These are phyloP conservation scores for Phenganax stokvisi DNA, from an alignment of 92 coral and sea anemone genomes.

Conservation along the genomic window DNA sequence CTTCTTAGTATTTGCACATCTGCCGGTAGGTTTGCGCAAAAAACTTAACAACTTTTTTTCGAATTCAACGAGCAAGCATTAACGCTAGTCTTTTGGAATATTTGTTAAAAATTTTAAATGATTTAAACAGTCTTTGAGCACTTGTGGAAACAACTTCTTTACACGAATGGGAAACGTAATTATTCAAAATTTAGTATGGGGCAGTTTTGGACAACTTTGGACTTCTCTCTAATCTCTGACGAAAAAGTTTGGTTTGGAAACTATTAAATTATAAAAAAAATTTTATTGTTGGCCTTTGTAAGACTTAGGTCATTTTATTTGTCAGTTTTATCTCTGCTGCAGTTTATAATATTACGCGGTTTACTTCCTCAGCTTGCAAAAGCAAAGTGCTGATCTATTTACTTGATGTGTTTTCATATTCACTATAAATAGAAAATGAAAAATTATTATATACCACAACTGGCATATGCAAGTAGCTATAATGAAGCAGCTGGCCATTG, in stretches of 20 bases:
- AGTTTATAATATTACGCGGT: not conserved
- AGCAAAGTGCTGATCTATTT: not conserved
- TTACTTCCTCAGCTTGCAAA: not conserved
- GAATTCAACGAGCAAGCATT: too few species aligned
- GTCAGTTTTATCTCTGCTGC: not conserved
- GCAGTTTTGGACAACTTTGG: too few species aligned
- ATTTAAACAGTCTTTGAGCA: too few species aligned
- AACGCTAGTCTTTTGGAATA: too few species aligned
- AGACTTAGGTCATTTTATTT: not conserved
- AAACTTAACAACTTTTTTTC: not conserved
- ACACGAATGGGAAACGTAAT: too few species aligned
- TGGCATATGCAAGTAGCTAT: too few species aligned
- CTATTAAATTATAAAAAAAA: too few species aligned
- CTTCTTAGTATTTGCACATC: not conserved
- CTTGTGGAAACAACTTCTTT: too few species aligned
- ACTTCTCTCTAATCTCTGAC: too few species aligned
- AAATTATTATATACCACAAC: not conserved
- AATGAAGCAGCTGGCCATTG: not conserved
- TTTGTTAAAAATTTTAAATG: too few species aligned
- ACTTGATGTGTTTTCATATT: not conserved
- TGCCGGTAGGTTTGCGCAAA: slow-evolving; percentile 1
- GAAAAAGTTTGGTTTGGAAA: not conserved
- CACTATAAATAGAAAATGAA: not conserved
- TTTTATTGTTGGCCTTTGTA: not conserved
- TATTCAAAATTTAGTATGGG: too few species aligned